phyloP scores from a whole-genome alignment of 2,797 vertebrate species.

The Eutrigla gurnardus region DNA sequence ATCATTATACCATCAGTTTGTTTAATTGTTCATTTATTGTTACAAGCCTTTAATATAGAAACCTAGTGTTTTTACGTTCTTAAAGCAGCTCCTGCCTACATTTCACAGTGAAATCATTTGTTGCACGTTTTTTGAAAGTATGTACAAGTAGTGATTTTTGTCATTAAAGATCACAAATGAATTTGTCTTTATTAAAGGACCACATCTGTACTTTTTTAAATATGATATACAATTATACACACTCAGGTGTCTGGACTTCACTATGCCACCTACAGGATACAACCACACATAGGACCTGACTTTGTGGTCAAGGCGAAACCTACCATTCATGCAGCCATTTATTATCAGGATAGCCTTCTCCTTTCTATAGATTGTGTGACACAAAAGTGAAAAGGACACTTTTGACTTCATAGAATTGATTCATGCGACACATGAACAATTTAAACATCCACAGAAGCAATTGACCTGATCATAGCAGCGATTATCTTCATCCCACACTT shows the following conservation, averaged over 20 bases:
- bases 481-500: not conserved
- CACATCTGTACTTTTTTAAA: not conserved
- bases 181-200: not conserved
- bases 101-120: not conserved
- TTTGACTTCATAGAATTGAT: slow-evolving; percentile 1
- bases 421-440: slow-evolving; percentile 1
- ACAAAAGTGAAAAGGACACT: not conserved
- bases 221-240: not conserved
- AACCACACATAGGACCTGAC: not conserved
- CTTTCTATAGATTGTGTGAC: not conserved
- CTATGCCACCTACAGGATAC: not conserved
- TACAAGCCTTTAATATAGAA: not conserved
- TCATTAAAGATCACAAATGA: not conserved
- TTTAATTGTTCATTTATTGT: slow-evolving; percentile 7
- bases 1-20: not conserved
- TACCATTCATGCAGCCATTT: not conserved
- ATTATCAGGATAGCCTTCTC: not conserved
- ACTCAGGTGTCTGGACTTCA: not conserved
- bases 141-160: not conserved
- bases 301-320: slow-evolving; percentile 21
- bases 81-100: not conserved
- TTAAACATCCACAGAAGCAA: not conserved
- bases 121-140: not conserved
- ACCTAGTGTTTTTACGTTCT: not conserved
- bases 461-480: not conserved